Base-by-base conservation (phyloP, 1,140 invertebrate species). In the Yoshiicerus persimilis region DNA sequence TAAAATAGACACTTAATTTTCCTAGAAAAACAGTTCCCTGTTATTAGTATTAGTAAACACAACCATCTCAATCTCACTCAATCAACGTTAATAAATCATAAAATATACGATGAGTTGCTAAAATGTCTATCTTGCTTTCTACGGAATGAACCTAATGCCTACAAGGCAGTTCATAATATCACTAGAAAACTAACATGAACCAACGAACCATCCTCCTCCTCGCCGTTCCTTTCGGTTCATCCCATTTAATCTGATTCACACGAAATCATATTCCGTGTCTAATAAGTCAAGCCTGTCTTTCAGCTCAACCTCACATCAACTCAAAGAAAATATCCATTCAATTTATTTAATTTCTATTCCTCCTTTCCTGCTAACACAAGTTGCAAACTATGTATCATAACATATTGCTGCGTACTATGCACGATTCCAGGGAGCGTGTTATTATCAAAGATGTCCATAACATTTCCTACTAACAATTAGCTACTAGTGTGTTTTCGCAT, bases 181-280 rank as follows among this genome's bases (percentile, higher is more conserved):
- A n/a, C n/a, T n/a, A n/a, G n/a, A n/a, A n/a, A n/a, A n/a, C n/a
- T n/a, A 66, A 27, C 25, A 25, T 11, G 27, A 16, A 70, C 25
- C 11, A 66, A 25, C 10, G 6, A 41, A 27, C 23, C 75, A 36
- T 16, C 39, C 39, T 25, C 25, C 39, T 85, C 39, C 20, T 56
- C 25, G 20, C n/a, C 16, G 23, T 75, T 70, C 20, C 36, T 39
- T 86, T 56, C 56, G 87, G 84, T 88, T 62, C 87, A 86, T 88
- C 77, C 87, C 87, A 88, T 88, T 88, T 88, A 88, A 88, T 88
- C 83, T 87, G 75, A 84, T 41, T 56, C 64, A 38, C 84, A 85
- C 84, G 84, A 62, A 85, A 85, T 85, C 84, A 47, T 38, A 85
- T 85, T 85, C 30, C 84, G 38, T 62, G 84, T 85, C 84, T 25